Base-by-base conservation (phyloP, 2,888 invertebrate species). In the Zygaena filipendulae region DNA sequence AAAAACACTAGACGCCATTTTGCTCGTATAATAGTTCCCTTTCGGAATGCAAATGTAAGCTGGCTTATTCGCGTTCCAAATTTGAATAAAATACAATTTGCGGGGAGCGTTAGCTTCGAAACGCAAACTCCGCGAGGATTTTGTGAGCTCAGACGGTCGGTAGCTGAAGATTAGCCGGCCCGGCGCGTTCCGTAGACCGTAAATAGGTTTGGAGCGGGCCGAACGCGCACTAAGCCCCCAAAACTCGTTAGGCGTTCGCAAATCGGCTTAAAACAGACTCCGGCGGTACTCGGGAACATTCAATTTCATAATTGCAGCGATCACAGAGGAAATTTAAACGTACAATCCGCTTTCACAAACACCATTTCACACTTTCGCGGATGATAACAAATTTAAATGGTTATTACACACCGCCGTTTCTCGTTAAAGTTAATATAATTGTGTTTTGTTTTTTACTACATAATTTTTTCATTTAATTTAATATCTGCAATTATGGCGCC, bases 1-100 rank as follows among this genome's bases (percentile, higher is more conserved):
- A 71, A 72, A 72, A 72, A 71, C 72, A 69, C 67, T 70, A 70
- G 69, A 66, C 69, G 69, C 68, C 68, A 69, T 69, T 58, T 70
- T 71, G 64, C 51, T 54, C 40, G 47, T 49, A 49, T n/a, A n/a
- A n/a, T n/a, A 49, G 47, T 49, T 51, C 47, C 43, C 52, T 50
- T 47, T 45, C 36, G 45, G 35, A 54, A 59, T 56, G 55, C 49
- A 59, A 61, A 63, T 58, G 43, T 45, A 40, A 51, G 48, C 43
- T 39, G 40, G 50, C 50, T n/a, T n/a, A 59, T 54, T 54, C 50
- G 46, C 43, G 48, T 50, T 60, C 48, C 52, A 61, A 61, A 61
- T 58, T 52, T 44, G 53, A 66, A 53, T 47, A 63, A 64, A 68
- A 71, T 71, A 60, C 50, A 47, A 52, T 53, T 56, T 49, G 37